Conservation (phyloP, 2,797 vertebrate species). For the Cheirogaleus major region DNA sequence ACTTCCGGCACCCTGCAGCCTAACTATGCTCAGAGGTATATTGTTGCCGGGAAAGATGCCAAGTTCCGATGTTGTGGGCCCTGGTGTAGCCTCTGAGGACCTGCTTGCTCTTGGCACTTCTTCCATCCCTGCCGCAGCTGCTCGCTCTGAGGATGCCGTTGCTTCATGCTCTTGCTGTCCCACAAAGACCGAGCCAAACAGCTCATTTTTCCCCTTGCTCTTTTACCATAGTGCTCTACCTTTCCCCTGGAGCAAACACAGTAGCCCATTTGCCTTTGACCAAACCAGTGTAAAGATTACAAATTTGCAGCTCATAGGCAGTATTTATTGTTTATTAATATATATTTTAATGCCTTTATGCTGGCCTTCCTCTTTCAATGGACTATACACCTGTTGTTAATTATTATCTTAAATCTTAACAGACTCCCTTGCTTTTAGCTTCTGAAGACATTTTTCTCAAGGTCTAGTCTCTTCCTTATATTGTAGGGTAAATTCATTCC, state of each 20-base stretch:
- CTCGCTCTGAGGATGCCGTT: not conserved
- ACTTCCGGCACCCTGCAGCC: not conserved
- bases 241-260: not conserved
- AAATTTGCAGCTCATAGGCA: not conserved
- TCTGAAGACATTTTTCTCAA: not conserved
- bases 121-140: not conserved
- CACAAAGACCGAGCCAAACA: not conserved
- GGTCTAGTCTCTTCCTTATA: not conserved
- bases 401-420: not conserved
- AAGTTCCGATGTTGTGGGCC: not conserved
- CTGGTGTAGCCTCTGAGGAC: not conserved
- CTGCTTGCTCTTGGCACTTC: not conserved
- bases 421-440: not conserved
- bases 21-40: not conserved
- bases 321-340: not conserved
- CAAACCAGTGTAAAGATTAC: not conserved
- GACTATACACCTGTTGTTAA: not conserved
- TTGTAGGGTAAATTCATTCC: not conserved
- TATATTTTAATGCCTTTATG: not conserved
- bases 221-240: accelerated
- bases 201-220: not conserved
- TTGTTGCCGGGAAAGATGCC: not conserved
- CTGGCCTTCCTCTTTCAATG: not conserved
- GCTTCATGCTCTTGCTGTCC: not conserved
- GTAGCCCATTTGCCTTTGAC: not conserved